These are phyloP conservation scores for Heteromurus nitidus DNA, from an alignment of 2,888 invertebrate genomes.

Conservation along the genomic window DNA sequence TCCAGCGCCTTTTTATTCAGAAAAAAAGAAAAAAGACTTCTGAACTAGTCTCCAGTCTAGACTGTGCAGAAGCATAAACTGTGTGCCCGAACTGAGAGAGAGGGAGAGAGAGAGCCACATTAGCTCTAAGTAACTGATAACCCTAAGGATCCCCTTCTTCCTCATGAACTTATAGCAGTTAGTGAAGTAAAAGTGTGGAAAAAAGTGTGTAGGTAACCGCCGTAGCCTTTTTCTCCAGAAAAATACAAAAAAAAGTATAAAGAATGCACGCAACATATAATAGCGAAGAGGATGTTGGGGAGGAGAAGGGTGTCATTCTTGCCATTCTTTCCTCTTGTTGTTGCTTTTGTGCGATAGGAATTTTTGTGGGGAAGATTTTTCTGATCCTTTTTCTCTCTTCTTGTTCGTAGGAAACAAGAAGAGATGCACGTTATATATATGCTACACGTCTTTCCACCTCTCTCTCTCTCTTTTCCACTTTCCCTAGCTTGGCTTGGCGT, in stretches of 20 bases:
- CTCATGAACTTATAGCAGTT: too few species aligned
- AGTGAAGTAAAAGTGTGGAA: too few species aligned
- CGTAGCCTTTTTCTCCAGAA: too few species aligned
- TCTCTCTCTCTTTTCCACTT: slow-evolving; percentile 31
- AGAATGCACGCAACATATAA: neutral
- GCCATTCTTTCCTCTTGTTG: slow-evolving; percentile 46
- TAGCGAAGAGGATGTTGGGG: slow-evolving; percentile 12
- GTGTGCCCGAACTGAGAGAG: too few species aligned
- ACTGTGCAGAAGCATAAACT: too few species aligned
- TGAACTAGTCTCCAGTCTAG: too few species aligned
- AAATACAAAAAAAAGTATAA: neutral
- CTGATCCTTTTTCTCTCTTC: slow-evolving; percentile 7
- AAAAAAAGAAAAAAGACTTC: too few species aligned
- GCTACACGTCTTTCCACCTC: slow-evolving; percentile 40
- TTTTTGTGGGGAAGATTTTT: slow-evolving; percentile 58
- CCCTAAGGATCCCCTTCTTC: too few species aligned
- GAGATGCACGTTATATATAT: slow-evolving; percentile 3
- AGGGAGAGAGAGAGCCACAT: too few species aligned
- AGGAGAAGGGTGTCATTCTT: slow-evolving; percentile 49
- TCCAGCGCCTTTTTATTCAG: too few species aligned
- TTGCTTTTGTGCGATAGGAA: slow-evolving; percentile 58
- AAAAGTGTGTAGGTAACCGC: too few species aligned
- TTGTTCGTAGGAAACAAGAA: neutral
- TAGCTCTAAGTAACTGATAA: too few species aligned
- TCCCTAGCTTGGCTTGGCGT: slow-evolving; percentile 15